Conservation (phyloP, 2,797 vertebrate species). For the Chromobotia macracanthus region DNA sequence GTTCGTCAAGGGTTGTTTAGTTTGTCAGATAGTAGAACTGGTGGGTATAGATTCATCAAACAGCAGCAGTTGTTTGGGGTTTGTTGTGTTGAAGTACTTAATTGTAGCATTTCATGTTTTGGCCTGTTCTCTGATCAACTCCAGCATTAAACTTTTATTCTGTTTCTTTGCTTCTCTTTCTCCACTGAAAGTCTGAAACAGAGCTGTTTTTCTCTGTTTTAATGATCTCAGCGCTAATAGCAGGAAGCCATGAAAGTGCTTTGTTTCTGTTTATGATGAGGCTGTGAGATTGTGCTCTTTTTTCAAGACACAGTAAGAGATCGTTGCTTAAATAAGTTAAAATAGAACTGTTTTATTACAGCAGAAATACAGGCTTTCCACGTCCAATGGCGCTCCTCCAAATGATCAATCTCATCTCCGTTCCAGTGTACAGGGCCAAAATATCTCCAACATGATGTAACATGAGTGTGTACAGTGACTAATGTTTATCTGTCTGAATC, state of each 20-base stretch:
- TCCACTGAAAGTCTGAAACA: slow-evolving; percentile 6
- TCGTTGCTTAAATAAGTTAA: slow-evolving; percentile 25
- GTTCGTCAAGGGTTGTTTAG: neutral
- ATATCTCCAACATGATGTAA: slow-evolving; percentile 23
- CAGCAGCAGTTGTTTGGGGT: slow-evolving; percentile 28
- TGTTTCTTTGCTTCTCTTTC: slow-evolving; percentile 11
- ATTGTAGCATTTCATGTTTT: slow-evolving; percentile 4
- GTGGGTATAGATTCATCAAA: slow-evolving; percentile 3
- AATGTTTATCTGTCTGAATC: slow-evolving; percentile 27
- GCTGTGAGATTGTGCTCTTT: slow-evolving; percentile 1
- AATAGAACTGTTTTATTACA: slow-evolving; percentile 34
- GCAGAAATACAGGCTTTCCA: slow-evolving; percentile 41
- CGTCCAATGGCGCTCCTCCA: slow-evolving; percentile 41
- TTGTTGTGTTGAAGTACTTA: slow-evolving; percentile 16
- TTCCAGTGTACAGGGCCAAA: slow-evolving; percentile 11
- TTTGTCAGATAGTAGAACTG: neutral
- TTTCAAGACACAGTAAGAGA: slow-evolving; percentile 14
- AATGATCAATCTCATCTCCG: slow-evolving; percentile 39
- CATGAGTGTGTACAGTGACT: slow-evolving; percentile 15
- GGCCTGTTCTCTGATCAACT: slow-evolving; percentile 21
- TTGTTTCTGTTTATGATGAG: slow-evolving; percentile 32
- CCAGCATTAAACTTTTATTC: neutral
- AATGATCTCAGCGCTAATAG: slow-evolving; percentile 19
- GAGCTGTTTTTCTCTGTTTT: slow-evolving; percentile 8
- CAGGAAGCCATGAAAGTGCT: slow-evolving; percentile 18